These are phyloP conservation scores for Anastatus disparis DNA, from an alignment of 1,140 invertebrate species.

Conservation along the genomic window DNA sequence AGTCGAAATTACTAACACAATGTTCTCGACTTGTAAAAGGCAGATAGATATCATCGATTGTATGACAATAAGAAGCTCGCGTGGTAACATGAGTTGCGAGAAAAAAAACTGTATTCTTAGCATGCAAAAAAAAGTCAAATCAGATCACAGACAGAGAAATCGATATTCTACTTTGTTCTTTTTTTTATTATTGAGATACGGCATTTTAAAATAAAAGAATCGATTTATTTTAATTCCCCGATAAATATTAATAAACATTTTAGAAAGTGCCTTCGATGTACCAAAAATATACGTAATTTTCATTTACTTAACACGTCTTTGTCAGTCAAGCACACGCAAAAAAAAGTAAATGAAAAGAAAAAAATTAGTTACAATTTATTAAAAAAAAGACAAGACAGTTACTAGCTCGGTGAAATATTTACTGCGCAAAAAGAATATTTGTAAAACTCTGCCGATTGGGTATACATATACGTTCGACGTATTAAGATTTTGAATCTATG, in stretches of 20 bases:
- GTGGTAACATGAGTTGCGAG: background rate
- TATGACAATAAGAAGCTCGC: too few relatives aligned
- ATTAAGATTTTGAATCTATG: slow-evolving; percentile 10
- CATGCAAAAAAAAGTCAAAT: background rate
- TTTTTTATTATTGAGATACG: too few relatives aligned
- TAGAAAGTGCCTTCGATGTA: background rate
- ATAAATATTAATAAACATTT: background rate
- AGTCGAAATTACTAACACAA: background rate
- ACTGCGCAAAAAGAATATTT: background rate
- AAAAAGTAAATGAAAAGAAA: too few relatives aligned
- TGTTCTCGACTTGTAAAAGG: background rate
- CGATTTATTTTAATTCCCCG: background rate
- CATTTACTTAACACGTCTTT: too few relatives aligned
- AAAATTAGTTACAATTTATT: too few relatives aligned
- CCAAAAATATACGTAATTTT: background rate
- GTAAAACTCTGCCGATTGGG: background rate
- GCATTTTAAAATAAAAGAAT: background rate
- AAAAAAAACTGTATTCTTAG: background rate
- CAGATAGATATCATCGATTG: background rate
- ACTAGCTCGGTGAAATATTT: background rate
- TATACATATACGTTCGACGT: too few relatives aligned
- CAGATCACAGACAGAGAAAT: background rate
- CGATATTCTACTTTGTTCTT: background rate
- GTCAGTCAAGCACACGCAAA: too few relatives aligned
- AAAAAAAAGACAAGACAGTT: too few relatives aligned